These are phyloP conservation scores for Nephila pilipes DNA, from an alignment of 1,140 invertebrate species.

Conservation along the genomic window DNA sequence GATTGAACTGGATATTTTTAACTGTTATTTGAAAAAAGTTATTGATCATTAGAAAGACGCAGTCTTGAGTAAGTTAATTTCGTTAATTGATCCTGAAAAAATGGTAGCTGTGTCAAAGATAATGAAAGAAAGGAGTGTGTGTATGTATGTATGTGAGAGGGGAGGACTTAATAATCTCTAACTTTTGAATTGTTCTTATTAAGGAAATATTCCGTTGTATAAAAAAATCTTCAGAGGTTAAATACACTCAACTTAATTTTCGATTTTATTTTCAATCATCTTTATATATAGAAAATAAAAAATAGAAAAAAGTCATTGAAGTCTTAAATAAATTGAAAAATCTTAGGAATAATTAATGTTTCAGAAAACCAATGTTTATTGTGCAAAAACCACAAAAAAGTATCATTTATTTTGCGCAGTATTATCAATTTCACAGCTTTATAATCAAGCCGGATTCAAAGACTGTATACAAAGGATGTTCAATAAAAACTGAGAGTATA, in stretches of 20 bases:
- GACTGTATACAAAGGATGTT: too few species aligned
- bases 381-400: too few species aligned
- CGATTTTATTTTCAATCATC: neutral
- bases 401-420: too few species aligned
- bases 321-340: neutral
- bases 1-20: neutral
- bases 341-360: too few species aligned
- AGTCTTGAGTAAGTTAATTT: neutral
- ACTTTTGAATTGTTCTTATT: neutral
- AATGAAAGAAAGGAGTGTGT: neutral
- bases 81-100: constrained; percentile 12
- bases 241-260: neutral
- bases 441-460: too few species aligned
- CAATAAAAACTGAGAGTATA: too few species aligned
- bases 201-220: neutral
- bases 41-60: neutral
- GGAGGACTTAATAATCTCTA: neutral
- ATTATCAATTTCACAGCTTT: too few species aligned
- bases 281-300: neutral
- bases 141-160: too few species aligned
- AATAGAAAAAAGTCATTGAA: neutral
- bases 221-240: neutral
- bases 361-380: too few species aligned
- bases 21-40: neutral
- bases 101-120: neutral